Conservation (phyloP, 2,888 invertebrate genomes). For the Tridacna gigas region DNA sequence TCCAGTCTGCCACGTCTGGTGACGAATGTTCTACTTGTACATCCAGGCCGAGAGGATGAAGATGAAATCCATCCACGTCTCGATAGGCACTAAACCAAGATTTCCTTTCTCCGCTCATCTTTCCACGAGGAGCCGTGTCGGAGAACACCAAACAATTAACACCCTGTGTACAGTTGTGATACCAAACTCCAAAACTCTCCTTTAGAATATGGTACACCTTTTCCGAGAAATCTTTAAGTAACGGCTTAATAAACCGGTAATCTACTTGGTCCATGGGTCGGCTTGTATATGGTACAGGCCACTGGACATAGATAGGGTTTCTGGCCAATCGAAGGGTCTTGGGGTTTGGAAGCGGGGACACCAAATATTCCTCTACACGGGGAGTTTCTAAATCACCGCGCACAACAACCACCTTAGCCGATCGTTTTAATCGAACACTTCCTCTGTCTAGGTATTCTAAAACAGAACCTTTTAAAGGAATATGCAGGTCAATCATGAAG, state of each 20-base stretch:
- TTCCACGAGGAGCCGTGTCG: conserved; percentile 75
- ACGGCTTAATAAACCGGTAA: conserved; percentile 65
- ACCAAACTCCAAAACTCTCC: conserved; percentile 74
- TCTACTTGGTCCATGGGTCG: conserved; percentile 74
- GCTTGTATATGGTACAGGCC: conserved; percentile 75
- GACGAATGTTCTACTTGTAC: conserved; percentile 76
- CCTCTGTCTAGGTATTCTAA: conserved; percentile 70
- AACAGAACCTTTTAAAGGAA: conserved; percentile 74
- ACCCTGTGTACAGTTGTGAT: conserved; percentile 74
- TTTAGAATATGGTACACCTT: conserved; percentile 68
- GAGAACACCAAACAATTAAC: conserved; percentile 72
- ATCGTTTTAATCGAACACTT: conserved; percentile 70
- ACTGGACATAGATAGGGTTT: conserved; percentile 72
- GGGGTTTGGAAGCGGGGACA: conserved; percentile 76
- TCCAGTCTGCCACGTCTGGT: conserved; percentile 71
- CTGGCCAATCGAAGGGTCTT: conserved; percentile 67
- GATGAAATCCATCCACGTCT: conserved; percentile 77
- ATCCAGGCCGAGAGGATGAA: conserved; percentile 78
- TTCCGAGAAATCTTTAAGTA: conserved; percentile 63
- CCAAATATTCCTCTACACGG: conserved; percentile 78
- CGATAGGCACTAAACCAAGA: conserved; percentile 78
- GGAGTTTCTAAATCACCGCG: conserved; percentile 76
- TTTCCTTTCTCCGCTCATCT: conserved; percentile 70
- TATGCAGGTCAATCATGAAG: conserved; percentile 75
- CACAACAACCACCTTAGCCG: conserved; percentile 75